Percentiles rank a stretch among this genome's conserved stretches.
These are phyloP conservation scores for Eolophus roseicapilla DNA, from an alignment of 2,113 vertebrate species.

Conservation along the genomic window DNA sequence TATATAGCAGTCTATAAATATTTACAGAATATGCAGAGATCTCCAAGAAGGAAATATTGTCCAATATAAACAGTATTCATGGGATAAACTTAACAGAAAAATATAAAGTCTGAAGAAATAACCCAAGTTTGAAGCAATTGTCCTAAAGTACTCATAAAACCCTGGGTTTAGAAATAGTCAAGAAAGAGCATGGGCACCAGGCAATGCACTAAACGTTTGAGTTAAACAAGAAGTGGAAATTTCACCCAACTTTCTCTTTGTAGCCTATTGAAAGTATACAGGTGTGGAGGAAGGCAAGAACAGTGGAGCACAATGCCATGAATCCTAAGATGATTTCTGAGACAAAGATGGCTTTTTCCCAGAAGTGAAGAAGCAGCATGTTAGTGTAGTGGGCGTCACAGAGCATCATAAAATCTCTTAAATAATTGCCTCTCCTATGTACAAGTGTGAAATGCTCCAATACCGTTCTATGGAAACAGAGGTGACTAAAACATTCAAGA, in stretches of 20 bases:
- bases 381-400: neutral
- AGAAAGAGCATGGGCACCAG: neutral
- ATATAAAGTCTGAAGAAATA: neutral
- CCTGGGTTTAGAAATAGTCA: neutral
- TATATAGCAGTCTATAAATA: neutral
- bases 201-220: neutral
- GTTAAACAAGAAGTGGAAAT: neutral
- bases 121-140: neutral
- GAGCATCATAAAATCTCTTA: neutral
- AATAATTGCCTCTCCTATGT: constrained; percentile 9
- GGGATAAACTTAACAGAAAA: neutral
- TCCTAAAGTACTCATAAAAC: neutral
- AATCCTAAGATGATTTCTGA: neutral
- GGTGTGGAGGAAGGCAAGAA: neutral
- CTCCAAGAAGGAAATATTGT: neutral
- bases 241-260: neutral
- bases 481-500: constrained; percentile 9
- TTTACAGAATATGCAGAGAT: neutral
- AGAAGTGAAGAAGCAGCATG: neutral
- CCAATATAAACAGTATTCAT: neutral
- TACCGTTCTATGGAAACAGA: neutral
- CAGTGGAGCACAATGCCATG: neutral
- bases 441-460: neutral
- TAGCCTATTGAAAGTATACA: neutral
- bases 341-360: neutral